phyloP scores from a whole-genome alignment of 2,113 vertebrate genomes.

The Microcebus lehilahytsara region DNA sequence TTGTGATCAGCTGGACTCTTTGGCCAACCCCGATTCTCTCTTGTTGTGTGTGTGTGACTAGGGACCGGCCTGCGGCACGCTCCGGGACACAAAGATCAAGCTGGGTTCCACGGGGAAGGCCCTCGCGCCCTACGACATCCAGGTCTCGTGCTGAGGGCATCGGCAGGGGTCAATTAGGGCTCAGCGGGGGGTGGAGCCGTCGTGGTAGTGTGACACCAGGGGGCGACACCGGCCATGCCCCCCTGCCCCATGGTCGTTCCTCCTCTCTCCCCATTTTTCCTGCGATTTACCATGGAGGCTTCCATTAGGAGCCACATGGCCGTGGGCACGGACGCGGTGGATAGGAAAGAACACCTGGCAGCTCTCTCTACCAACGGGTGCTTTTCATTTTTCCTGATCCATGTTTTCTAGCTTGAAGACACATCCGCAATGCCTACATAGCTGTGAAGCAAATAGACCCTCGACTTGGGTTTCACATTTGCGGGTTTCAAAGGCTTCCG shows the following conservation, averaged over 20 bases:
- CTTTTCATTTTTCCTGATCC: background rate
- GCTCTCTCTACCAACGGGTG: background rate
- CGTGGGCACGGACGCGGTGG: background rate
- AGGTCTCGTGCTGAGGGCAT: conserved; percentile 80
- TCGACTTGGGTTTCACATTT: background rate
- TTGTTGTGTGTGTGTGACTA: conserved; percentile 62
- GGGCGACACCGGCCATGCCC: background rate
- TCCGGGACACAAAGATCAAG: conserved; percentile 87
- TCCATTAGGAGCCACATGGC: background rate
- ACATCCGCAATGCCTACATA: background rate
- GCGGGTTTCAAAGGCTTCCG: background rate
- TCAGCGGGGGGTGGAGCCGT: background rate
- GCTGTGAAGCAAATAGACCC: background rate
- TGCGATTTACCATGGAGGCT: background rate
- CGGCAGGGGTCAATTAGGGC: no score
- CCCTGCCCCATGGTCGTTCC: background rate
- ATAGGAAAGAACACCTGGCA: no score
- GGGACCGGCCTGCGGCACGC: conserved; percentile 82
- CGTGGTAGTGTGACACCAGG: background rate
- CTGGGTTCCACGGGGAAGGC: conserved; percentile 88
- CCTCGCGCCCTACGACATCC: conserved; percentile 83
- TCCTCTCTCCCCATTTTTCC: background rate
- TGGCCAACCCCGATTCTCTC: background rate
- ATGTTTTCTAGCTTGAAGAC: background rate
- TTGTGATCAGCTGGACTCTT: background rate